phyloP scores from a whole-genome alignment of 2,113 vertebrate genomes.

The Camarhynchus parvulus region DNA sequence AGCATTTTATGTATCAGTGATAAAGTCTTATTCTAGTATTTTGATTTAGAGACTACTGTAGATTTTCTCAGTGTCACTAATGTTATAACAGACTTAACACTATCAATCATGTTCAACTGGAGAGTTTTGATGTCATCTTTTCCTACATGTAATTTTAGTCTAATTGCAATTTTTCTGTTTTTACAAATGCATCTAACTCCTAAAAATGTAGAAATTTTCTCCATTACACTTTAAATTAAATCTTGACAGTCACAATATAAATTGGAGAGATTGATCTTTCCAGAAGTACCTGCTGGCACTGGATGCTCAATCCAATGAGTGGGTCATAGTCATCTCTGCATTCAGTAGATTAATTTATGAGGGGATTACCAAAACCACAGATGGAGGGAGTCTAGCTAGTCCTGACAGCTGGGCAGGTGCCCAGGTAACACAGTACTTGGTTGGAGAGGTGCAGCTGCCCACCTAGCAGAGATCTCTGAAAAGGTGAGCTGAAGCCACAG shows the following conservation, averaged over 20 bases:
- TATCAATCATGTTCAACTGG: neutral
- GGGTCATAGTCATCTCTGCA: neutral
- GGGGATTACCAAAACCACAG: neutral
- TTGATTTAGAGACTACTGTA: neutral
- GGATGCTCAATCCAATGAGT: neutral
- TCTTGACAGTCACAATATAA: neutral
- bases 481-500: neutral
- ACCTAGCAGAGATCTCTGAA: neutral
- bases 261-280: neutral
- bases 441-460: neutral
- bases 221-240: neutral
- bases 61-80: neutral
- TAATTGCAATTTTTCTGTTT: neutral
- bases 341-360: neutral
- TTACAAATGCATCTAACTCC: neutral
- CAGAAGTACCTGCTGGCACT: neutral
- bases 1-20: neutral
- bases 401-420: neutral
- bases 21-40: neutral
- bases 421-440: neutral
- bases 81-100: neutral
- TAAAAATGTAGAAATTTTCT: neutral
- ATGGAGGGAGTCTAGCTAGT: neutral
- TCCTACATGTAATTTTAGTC: neutral
- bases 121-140: neutral